Evolutionary conservation across 2,113 vertebrate species (phyloP).

Genomic region (Ranitomeya imitator): DNA sequence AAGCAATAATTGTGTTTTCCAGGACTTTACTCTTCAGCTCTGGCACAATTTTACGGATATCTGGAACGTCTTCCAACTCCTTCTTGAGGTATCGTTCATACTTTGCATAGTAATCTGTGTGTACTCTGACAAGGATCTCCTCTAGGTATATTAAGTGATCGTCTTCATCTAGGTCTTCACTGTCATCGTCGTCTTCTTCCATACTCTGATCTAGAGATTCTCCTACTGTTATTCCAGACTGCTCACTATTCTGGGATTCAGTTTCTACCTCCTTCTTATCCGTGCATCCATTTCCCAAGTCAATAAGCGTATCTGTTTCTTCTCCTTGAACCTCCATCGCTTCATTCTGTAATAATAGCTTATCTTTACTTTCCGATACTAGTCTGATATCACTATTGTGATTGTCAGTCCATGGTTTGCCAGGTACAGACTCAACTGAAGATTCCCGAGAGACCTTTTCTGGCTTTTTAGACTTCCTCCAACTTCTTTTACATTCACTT

Average conservation of each 20-base stretch:
- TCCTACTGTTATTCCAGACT: conserved; percentile 89
- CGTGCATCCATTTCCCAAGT: conserved; percentile 82
- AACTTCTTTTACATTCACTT: conserved; percentile 67
- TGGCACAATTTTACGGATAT: conserved; percentile 91
- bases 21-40: conserved; percentile 89
- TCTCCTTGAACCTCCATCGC: conserved; percentile 43
- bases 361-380: conserved; percentile 66
- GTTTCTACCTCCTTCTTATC: conserved; percentile 90
- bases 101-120: conserved; percentile 86
- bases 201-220: conserved; percentile 92
- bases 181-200: conserved; percentile 85
- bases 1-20: conserved; percentile 81
- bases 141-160: conserved; percentile 96
- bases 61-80: conserved; percentile 78
- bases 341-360: conserved; percentile 16
- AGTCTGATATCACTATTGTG: conserved; percentile 65
- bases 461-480: conserved; percentile 61
- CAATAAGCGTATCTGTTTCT: conserved; percentile 73
- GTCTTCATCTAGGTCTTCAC: conserved; percentile 83
- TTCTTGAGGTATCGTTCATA: conserved; percentile 83
- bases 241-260: conserved; percentile 94
- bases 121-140: conserved; percentile 90
- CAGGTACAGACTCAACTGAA: neutral
- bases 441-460: conserved; percentile 54
- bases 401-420: conserved; percentile 42